These are phyloP conservation scores for Carposina sasakii DNA, from an alignment of 1,140 invertebrate genomes.

Conservation along the genomic window DNA sequence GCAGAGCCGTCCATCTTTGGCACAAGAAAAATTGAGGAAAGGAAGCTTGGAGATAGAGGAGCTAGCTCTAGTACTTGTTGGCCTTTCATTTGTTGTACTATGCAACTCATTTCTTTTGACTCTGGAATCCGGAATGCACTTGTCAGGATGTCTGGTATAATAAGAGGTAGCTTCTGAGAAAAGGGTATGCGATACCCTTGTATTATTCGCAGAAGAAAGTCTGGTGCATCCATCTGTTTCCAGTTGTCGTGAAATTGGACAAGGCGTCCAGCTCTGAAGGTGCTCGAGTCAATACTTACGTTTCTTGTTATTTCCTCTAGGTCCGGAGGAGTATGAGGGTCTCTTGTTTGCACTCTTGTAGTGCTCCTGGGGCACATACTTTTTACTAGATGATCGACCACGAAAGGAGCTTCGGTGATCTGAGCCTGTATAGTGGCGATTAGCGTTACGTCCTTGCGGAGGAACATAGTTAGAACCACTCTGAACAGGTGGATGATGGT, in stretches of 20 bases:
- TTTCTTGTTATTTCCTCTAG: neutral
- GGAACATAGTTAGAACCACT: neutral
- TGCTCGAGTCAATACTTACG: neutral
- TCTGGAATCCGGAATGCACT: neutral
- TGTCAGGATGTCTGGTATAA: neutral
- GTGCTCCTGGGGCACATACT: neutral
- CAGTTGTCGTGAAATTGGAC: neutral
- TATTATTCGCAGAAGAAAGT: neutral
- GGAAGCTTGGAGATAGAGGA: slow-evolving; percentile 23
- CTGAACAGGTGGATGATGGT: neutral
- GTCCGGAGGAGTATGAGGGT: neutral
- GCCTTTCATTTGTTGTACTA: slow-evolving; percentile 10
- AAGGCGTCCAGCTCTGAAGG: neutral
- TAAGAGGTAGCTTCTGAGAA: neutral
- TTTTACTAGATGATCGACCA: neutral
- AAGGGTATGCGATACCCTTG: neutral
- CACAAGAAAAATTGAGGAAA: slow-evolving; percentile 9
- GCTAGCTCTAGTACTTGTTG: slow-evolving; percentile 10
- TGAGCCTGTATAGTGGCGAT: neutral
- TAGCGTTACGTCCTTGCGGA: neutral
- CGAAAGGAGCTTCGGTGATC: neutral
- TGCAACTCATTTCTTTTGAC: neutral
- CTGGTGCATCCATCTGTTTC: neutral
- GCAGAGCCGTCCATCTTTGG: slow-evolving; percentile 16
- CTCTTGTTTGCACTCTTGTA: neutral